Evolutionary conservation across 2,113 vertebrate genomes (phyloP).

Genomic region (Atlantisia rogersi): DNA sequence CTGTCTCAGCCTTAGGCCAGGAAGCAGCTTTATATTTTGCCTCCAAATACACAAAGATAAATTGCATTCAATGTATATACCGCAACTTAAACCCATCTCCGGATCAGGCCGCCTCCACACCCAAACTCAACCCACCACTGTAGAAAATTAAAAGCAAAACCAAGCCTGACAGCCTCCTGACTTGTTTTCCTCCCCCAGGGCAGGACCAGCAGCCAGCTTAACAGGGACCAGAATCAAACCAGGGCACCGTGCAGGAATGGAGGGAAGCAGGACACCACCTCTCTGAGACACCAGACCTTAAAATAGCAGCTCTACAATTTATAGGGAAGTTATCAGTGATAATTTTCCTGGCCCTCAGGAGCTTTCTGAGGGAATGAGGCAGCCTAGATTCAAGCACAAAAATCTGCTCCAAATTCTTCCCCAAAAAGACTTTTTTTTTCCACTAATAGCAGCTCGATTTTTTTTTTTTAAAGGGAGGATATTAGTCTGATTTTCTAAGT

Average conservation of each 20-base stretch:
- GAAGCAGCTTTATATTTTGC: not conserved
- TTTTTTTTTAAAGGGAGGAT: not conserved
- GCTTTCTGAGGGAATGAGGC: constrained; percentile 43
- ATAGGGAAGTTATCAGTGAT: constrained; percentile 61
- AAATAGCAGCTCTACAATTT: constrained; percentile 63
- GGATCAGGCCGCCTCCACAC: not conserved
- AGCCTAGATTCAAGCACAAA: constrained; percentile 43
- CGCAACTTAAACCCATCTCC: not conserved
- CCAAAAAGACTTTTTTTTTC: not conserved
- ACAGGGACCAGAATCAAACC: not conserved
- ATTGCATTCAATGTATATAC: not conserved
- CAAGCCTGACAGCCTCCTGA: not conserved
- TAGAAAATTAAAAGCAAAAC: not conserved
- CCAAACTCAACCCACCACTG: not conserved
- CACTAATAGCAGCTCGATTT: constrained; percentile 22
- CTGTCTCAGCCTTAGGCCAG: not conserved
- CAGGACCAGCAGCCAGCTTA: not conserved
- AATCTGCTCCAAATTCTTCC: constrained; percentile 62
- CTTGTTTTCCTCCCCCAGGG: not conserved
- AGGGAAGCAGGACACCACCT: constrained; percentile 48
- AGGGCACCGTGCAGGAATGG: not conserved
- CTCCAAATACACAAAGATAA: not conserved
- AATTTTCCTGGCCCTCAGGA: constrained; percentile 59
- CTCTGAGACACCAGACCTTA: constrained; percentile 49
- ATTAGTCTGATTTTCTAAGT: constrained; percentile 46